A percentile compares a stretch with the other conserved stretches of the same genome.
phyloP scores from a whole-genome alignment of 2,797 vertebrate genomes.

The Philypnodon macrostomus region DNA sequence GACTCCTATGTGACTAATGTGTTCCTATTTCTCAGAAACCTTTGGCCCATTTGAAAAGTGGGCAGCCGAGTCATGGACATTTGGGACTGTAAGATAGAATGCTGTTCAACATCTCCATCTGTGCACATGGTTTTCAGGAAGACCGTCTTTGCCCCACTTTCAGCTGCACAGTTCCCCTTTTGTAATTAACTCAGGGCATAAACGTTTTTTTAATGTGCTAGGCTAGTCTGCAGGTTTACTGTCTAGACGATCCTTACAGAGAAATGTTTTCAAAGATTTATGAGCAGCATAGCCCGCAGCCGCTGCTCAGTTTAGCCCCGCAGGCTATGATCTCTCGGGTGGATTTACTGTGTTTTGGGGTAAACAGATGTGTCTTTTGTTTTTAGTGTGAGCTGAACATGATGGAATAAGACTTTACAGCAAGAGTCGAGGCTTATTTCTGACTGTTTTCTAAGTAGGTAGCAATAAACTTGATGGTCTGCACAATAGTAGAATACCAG shows the following conservation, averaged over 20 bases:
- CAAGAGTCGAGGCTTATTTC: slow-evolving; percentile 6
- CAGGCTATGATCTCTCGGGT: slow-evolving; percentile 10
- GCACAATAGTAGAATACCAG: slow-evolving; percentile 9
- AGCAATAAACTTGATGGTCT: slow-evolving; percentile 5
- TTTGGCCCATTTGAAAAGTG: background rate
- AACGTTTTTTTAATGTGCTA: background rate
- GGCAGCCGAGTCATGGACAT: background rate
- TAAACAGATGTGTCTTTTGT: slow-evolving; percentile 10
- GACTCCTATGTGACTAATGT: too few species aligned
- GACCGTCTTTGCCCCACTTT: slow-evolving; percentile 1
- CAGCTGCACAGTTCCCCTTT: background rate
- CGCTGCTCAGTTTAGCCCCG: slow-evolving; percentile 24
- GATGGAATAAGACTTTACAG: slow-evolving; percentile 10
- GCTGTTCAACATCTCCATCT: background rate
- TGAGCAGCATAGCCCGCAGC: slow-evolving; percentile 22
- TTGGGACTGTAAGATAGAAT: background rate
- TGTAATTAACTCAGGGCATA: background rate
- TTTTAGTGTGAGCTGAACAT: slow-evolving; percentile 7
- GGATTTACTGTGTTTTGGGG: slow-evolving; percentile 14
- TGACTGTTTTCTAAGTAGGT: background rate
- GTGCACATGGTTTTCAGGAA: background rate
- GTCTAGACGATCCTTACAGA: slow-evolving; percentile 18
- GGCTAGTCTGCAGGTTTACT: background rate
- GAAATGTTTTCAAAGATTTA: slow-evolving; percentile 24
- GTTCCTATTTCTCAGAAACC: background rate